These are phyloP conservation scores for Ectemnius lituratus DNA, from an alignment of 2,888 invertebrate species.

Conservation along the genomic window DNA sequence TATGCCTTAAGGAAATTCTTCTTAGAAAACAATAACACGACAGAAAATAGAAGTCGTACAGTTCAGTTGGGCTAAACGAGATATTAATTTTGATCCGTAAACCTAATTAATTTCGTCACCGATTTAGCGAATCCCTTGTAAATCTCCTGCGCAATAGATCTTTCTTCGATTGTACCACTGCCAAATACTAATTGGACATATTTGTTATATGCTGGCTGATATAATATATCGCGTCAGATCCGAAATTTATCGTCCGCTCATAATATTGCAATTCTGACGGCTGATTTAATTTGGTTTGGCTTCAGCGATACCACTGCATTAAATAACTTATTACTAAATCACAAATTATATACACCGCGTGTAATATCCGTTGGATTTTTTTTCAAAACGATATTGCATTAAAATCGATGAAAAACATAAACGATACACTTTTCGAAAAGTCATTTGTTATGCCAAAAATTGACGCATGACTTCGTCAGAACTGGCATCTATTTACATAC, in stretches of 20 bases:
- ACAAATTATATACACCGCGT: too few relatives aligned
- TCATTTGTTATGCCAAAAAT: too few relatives aligned
- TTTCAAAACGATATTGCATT: too few relatives aligned
- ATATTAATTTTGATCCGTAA: slow-evolving; percentile 33
- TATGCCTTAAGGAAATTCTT: too few relatives aligned
- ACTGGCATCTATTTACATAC: neutral
- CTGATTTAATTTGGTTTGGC: too few relatives aligned
- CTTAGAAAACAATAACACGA: too few relatives aligned
- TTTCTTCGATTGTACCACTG: slow-evolving; percentile 16
- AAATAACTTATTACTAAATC: too few relatives aligned
- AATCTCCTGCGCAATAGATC: slow-evolving; percentile 11
- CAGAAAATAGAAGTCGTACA: too few relatives aligned
- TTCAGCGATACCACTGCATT: too few relatives aligned
- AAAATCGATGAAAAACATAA: neutral
- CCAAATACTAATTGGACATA: slow-evolving; percentile 29
- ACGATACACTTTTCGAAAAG: neutral
- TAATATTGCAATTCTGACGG: too few relatives aligned
- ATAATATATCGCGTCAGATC: slow-evolving; percentile 14
- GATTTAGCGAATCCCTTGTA: slow-evolving; percentile 17
- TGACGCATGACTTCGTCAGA: neutral
- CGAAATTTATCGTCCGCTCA: neutral
- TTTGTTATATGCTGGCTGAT: slow-evolving; percentile 1
- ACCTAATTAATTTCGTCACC: neutral
- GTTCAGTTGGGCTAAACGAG: slow-evolving; percentile 25
- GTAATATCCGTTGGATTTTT: too few relatives aligned